These are phyloP conservation scores for Dicranocentrus wangi DNA, from an alignment of 2,888 invertebrate species.

Conservation along the genomic window DNA sequence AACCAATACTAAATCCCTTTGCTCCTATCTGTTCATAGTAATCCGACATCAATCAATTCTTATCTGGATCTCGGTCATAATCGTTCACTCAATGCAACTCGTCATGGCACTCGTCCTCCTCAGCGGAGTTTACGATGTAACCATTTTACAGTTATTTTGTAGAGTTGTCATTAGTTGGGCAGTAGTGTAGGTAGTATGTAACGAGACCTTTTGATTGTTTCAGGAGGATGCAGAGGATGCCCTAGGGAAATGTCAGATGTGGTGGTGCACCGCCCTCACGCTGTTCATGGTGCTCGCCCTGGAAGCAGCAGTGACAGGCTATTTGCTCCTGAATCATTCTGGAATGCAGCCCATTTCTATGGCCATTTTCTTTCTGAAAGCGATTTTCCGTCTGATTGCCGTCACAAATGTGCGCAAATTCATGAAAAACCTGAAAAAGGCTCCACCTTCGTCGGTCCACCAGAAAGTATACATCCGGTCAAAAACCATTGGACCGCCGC, in stretches of 20 bases:
- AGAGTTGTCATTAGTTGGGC: too few species aligned
- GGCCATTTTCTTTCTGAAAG: constrained; percentile 67
- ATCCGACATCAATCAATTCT: constrained; percentile 64
- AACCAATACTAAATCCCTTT: neutral
- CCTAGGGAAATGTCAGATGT: constrained; percentile 69
- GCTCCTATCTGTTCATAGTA: constrained; percentile 39
- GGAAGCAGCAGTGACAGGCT: constrained; percentile 62
- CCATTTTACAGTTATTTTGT: too few species aligned
- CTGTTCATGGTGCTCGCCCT: constrained; percentile 65
- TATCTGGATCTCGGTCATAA: constrained; percentile 66
- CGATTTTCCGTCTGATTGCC: constrained; percentile 67
- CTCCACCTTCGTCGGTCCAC: constrained; percentile 69
- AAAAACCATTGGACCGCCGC: constrained; percentile 69
- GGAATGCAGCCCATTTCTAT: constrained; percentile 69
- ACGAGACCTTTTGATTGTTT: constrained; percentile 5
- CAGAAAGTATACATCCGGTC: constrained; percentile 68
- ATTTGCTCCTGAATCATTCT: constrained; percentile 59
- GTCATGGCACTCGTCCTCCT: constrained; percentile 66
- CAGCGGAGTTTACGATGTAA: constrained; percentile 67
- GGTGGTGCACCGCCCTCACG: constrained; percentile 68
- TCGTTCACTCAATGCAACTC: constrained; percentile 68
- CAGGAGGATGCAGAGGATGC: constrained; percentile 68
- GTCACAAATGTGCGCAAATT: constrained; percentile 66
- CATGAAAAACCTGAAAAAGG: constrained; percentile 69
- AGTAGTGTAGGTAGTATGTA: too few species aligned